A percentile compares a stretch with the other conserved stretches of the same genome.
Conservation (phyloP, 2,797 vertebrate species). For the Ceryle rudis region DNA sequence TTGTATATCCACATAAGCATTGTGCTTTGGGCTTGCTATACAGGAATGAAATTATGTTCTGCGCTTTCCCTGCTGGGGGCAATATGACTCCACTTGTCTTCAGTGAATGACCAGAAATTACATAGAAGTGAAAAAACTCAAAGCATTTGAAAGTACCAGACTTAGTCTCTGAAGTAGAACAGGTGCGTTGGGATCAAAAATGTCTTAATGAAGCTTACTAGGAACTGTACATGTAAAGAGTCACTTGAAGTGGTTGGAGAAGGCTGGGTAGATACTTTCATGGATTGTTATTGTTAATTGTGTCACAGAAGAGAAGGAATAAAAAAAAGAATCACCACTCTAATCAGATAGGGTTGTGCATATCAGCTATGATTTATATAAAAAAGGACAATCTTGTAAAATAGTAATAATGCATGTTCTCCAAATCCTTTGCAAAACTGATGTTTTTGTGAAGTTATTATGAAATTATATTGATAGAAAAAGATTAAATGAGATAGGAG, state of each 20-base stretch:
- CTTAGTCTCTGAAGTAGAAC: constrained; percentile 2
- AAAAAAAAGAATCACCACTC: not conserved
- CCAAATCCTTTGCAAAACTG: not conserved
- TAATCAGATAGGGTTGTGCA: not conserved
- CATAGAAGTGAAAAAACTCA: not conserved
- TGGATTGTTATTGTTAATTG: not conserved
- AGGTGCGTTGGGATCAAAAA: not conserved
- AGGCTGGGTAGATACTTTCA: not conserved
- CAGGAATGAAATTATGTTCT: constrained; percentile 46
- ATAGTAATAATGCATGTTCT: not conserved
- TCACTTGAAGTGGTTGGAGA: not conserved
- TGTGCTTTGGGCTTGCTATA: not conserved
- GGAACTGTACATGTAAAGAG: constrained; percentile 24
- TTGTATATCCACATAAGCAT: not conserved
- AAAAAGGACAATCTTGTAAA: rapidly evolving
- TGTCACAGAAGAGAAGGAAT: not conserved
- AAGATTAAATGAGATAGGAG: not conserved
- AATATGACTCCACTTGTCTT: constrained; percentile 76
- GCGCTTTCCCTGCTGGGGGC: constrained; percentile 78
- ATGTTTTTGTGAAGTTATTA: not conserved
- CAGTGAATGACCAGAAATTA: constrained; percentile 20
- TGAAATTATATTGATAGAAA: not conserved
- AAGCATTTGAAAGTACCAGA: constrained; percentile 28
- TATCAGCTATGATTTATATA: not conserved
- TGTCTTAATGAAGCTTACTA: constrained; percentile 67